These are phyloP conservation scores for Xanthia togata DNA, from an alignment of 2,888 invertebrate genomes.

Conservation along the genomic window DNA sequence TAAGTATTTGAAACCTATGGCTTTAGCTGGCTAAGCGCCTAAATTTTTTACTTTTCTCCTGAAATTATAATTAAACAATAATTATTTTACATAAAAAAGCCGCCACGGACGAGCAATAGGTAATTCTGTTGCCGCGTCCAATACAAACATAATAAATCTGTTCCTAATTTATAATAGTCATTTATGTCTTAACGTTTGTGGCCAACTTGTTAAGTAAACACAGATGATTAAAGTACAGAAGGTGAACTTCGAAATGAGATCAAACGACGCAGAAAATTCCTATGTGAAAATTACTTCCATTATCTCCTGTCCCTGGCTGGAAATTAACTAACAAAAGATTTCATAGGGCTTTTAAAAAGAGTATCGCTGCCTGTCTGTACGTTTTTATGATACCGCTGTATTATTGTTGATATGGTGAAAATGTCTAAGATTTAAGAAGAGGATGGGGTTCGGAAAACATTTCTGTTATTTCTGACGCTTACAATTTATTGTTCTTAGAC, in stretches of 20 bases:
- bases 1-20: too few relatives aligned
- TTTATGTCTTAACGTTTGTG: slow-evolving; percentile 62
- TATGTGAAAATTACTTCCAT: neutral
- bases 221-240: slow-evolving; percentile 15
- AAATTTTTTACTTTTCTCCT: too few relatives aligned
- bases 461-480: neutral
- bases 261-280: neutral
- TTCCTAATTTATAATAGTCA: slow-evolving; percentile 77
- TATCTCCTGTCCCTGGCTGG: too few relatives aligned
- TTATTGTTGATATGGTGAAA: neutral
- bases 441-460: neutral
- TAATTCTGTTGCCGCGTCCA: slow-evolving; percentile 65
- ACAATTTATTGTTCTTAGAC: neutral
- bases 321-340: too few relatives aligned
- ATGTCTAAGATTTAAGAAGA: too few relatives aligned
- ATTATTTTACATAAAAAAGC: slow-evolving; percentile 29
- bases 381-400: neutral
- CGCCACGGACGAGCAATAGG: slow-evolving; percentile 14
- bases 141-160: slow-evolving; percentile 80
- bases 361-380: neutral
- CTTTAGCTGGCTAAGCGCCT: too few relatives aligned
- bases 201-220: slow-evolving; percentile 37
- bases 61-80: neutral
- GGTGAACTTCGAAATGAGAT: neutral
- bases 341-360: neutral